phyloP scores from a whole-genome alignment of 2,113 vertebrate genomes.

The Chloropsis hardwickii region DNA sequence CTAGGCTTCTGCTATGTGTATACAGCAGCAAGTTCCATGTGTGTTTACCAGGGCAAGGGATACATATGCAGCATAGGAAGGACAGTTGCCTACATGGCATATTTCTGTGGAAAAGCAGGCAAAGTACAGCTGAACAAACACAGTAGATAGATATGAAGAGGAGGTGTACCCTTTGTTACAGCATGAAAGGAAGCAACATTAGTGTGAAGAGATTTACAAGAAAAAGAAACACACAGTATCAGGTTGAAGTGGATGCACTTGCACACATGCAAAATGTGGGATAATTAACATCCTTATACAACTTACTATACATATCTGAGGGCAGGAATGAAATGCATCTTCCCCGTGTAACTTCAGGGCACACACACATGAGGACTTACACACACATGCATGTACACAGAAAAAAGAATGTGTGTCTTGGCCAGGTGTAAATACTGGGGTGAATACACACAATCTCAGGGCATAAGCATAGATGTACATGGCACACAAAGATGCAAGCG shows the following conservation, averaged over 20 bases:
- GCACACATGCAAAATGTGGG: accelerated
- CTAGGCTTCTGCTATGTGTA: neutral
- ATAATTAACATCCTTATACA: neutral
- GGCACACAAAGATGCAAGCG: accelerated
- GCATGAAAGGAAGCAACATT: neutral
- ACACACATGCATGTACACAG: accelerated
- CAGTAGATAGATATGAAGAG: accelerated
- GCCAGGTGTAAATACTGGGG: neutral
- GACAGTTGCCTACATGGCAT: neutral
- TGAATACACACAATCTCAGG: neutral
- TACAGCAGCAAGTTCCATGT: neutral
- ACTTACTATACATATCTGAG: neutral
- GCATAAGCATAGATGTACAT: accelerated
- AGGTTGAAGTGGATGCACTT: too few species aligned
- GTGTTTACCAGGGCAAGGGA: neutral
- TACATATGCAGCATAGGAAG: neutral
- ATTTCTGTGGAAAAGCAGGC: neutral
- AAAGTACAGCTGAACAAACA: neutral
- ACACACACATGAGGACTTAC: accelerated
- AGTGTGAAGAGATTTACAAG: neutral
- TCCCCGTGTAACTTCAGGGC: neutral
- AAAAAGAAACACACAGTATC: neutral
- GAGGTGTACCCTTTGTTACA: neutral
- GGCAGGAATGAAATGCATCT: neutral
- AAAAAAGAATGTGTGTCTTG: accelerated